Percentiles rank a stretch among this genome's conserved stretches.
These are phyloP conservation scores for Datnioides undecimradiatus DNA, from an alignment of 2,113 vertebrate species.

Conservation along the genomic window DNA sequence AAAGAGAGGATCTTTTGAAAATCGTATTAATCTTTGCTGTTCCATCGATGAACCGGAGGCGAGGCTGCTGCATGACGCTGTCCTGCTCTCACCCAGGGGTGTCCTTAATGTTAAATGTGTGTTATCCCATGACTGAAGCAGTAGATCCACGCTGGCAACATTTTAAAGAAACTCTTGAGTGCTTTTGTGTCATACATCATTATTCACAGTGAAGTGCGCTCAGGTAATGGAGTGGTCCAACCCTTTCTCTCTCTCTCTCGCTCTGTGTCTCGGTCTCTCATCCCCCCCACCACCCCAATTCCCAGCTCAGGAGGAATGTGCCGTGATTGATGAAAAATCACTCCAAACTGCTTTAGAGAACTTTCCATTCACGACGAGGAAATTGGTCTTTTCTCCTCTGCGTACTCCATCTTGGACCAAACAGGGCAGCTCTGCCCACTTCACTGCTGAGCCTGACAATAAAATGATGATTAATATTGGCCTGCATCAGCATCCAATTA, in stretches of 20 bases:
- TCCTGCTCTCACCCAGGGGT: background rate
- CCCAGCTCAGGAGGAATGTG: constrained; percentile 89
- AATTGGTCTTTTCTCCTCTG: constrained; percentile 93
- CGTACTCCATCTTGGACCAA: constrained; percentile 85
- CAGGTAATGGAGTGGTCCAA: constrained; percentile 89
- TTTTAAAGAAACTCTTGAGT: constrained; percentile 89
- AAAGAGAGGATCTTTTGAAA: constrained; percentile 6
- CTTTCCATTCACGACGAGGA: constrained; percentile 92
- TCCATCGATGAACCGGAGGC: constrained; percentile 23
- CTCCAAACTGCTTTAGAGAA: constrained; percentile 92
- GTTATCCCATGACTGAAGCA: constrained; percentile 82
- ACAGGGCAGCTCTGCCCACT: constrained; percentile 62
- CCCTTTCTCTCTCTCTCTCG: constrained; percentile 65
- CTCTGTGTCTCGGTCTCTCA: constrained; percentile 43
- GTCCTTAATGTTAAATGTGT: constrained; percentile 55
- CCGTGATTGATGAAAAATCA: constrained; percentile 94
- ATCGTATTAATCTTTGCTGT: background rate
- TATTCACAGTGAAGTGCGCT: constrained; percentile 90
- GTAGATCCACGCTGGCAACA: constrained; percentile 82
- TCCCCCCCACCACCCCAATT: constrained; percentile 19
- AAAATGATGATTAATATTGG: constrained; percentile 83
- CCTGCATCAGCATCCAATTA: constrained; percentile 77
- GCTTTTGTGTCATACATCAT: constrained; percentile 91
- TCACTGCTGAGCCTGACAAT: constrained; percentile 77
- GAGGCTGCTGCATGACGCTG: constrained; percentile 3